These are phyloP conservation scores for Drosophila asahinai DNA, from an alignment of 1,140 invertebrate genomes.

Conservation along the genomic window DNA sequence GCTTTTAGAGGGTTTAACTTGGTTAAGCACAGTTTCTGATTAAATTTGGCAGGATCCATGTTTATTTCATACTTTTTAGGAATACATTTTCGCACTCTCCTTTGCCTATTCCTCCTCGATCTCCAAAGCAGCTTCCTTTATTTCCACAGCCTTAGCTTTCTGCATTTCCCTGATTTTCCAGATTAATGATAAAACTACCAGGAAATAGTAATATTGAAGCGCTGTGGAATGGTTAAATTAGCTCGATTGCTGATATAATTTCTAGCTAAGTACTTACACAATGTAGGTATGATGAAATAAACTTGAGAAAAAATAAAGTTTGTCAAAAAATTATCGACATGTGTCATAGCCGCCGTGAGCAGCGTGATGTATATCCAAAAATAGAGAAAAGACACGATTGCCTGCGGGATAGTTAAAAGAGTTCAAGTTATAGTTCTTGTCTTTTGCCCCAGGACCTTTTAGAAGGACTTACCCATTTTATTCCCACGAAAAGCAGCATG, in stretches of 20 bases:
- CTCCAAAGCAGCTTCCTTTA: constrained; percentile 15
- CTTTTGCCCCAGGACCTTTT: not conserved
- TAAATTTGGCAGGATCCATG: not conserved
- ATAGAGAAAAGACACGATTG: constrained; percentile 14
- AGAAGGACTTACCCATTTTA: constrained; percentile 32
- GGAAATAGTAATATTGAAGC: constrained; percentile 31
- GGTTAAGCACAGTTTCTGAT: no score
- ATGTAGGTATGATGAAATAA: not conserved
- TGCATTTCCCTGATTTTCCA: constrained; percentile 4
- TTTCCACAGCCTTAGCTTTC: not conserved
- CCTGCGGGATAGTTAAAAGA: not conserved
- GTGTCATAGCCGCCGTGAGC: not conserved
- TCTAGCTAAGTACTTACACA: not conserved
- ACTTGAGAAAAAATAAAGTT: not conserved
- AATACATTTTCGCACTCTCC: no score
- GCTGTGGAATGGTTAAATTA: constrained; percentile 11
- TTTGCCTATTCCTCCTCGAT: not conserved
- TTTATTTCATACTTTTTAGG: not conserved
- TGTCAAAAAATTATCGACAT: not conserved
- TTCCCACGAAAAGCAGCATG: constrained; percentile 19
- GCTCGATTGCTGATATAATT: no score
- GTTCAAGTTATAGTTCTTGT: no score
- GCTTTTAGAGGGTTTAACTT: not conserved
- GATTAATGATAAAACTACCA: constrained; percentile 29
- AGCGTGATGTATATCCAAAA: constrained; percentile 26